Conservation (phyloP, 1,140 invertebrate species). For the Ectropis grisescens region DNA sequence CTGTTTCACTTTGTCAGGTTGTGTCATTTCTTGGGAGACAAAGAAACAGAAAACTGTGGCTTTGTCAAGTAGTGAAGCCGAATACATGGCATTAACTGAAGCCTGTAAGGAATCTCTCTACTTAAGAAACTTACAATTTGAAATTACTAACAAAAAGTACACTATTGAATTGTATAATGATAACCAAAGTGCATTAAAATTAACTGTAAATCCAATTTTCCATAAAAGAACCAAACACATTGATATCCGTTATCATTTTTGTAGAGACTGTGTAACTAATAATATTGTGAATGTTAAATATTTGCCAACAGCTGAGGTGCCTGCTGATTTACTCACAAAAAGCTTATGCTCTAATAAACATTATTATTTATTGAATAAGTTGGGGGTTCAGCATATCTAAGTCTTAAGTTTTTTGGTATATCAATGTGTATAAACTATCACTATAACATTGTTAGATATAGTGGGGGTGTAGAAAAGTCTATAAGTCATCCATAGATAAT, state of each 20-base stretch:
- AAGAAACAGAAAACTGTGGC: slow-evolving; percentile 12
- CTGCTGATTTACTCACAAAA: no score
- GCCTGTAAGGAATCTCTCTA: slow-evolving; percentile 5
- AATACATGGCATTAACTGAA: slow-evolving; percentile 6
- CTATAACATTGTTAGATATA: background rate
- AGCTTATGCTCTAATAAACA: background rate
- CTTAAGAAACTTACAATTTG: slow-evolving; percentile 4
- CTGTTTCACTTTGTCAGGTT: no score
- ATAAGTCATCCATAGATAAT: no score
- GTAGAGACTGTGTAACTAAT: background rate
- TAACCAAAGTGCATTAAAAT: slow-evolving; percentile 3
- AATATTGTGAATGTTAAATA: background rate
- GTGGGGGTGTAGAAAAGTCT: background rate
- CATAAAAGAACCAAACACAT: slow-evolving; percentile 5
- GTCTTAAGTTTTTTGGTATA: no score
- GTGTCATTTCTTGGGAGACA: no score
- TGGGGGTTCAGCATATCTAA: background rate
- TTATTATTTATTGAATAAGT: background rate
- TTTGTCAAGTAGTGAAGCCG: slow-evolving; percentile 9
- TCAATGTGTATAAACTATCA: background rate
- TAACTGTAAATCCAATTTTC: slow-evolving; percentile 3
- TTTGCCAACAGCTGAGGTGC: background rate
- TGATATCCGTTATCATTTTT: no score
- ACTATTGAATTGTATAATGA: slow-evolving; percentile 3
- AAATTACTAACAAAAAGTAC: slow-evolving; percentile 1